Evolutionary conservation across 2,797 vertebrate species (phyloP), one percentile per base, ranked within the genome.

Genomic region (Brachyrhaphis roseni): DNA sequence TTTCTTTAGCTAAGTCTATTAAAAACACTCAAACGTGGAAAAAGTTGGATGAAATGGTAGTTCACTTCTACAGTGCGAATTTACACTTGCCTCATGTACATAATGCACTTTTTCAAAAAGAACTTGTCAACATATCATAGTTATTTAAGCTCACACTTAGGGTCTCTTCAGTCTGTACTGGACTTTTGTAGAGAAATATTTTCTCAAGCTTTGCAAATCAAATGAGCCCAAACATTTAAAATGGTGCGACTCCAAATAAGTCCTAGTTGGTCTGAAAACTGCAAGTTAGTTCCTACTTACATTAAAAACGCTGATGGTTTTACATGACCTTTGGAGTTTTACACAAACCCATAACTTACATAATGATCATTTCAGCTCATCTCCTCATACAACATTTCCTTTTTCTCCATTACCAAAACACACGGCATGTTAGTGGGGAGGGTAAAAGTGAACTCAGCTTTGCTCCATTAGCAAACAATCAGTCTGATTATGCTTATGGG

Each of bases 371-470:
- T 45, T 71, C 39, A n/a, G 68, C 68, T 43, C 36, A 68, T 68
- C 41, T 16, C 39, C 41, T n/a, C 39, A 43, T 45, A 41, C 68
- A 43, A 71, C 68, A 71, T 71, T 71, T 71, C 41, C 68, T 71
- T 45, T 71, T 71, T 15, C 36, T 41, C 64, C 64, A 41, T 68
- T 68, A 68, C 23, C 68, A 71, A 71, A 71, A 45, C 39, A 68
- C 36, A 43, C 20, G 11, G 20, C 18, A 2, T 41, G 36, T 70
- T n/a, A 13, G 1, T 6, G 23, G 66, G 20, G 4, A 43, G 66
- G 39, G 66, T 13, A 43, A n/a, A 70, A 43, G 36, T n/a, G 39
- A 41, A 26, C 66, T 70, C 20, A 26, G 36, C 23, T 39, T 43
- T 70, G 36, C 41, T 45, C 68, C 68, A 26, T 71, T 71, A 45